Evolutionary conservation across 1,140 invertebrate genomes (phyloP).

Genomic region (Spodoptera litura): DNA sequence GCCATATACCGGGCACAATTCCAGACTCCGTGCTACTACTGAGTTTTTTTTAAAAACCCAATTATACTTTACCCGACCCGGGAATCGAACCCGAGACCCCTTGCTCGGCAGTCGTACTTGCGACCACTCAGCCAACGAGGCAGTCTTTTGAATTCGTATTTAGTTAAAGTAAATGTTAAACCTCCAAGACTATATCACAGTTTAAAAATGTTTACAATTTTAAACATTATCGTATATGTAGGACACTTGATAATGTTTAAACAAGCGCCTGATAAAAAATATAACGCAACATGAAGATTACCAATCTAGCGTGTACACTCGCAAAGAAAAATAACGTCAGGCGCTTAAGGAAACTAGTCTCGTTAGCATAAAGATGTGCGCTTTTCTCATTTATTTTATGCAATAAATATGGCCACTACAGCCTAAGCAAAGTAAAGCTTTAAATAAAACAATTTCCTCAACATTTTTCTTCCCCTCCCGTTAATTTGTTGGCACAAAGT

Average conservation of each 20-base stretch:
- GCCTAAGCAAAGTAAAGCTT: background rate
- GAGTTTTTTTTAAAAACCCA: too few relatives aligned
- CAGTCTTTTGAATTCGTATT: too few relatives aligned
- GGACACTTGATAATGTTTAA: background rate
- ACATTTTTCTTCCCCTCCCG: slow-evolving; percentile 20
- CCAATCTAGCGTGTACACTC: background rate
- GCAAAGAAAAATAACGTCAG: slow-evolving; percentile 19
- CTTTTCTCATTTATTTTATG: slow-evolving; percentile 27
- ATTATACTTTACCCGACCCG: too few relatives aligned
- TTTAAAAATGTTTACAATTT: too few relatives aligned
- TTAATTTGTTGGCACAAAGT: slow-evolving; percentile 35
- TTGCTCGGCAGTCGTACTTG: too few relatives aligned
- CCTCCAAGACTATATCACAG: too few relatives aligned
- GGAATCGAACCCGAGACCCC: too few relatives aligned
- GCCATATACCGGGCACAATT: too few relatives aligned
- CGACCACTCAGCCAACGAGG: too few relatives aligned
- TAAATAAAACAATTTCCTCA: slow-evolving; percentile 36
- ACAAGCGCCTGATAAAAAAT: slow-evolving; percentile 12
- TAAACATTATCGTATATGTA: too few relatives aligned
- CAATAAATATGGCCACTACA: slow-evolving; percentile 26
- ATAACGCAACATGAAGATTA: background rate
- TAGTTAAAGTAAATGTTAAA: too few relatives aligned
- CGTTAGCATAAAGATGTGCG: slow-evolving; percentile 34
- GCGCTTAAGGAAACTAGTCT: slow-evolving; percentile 11
- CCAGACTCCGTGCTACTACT: too few relatives aligned